phyloP scores from a whole-genome alignment of 2,888 invertebrate genomes.

The Rhabditophanes sp. region DNA sequence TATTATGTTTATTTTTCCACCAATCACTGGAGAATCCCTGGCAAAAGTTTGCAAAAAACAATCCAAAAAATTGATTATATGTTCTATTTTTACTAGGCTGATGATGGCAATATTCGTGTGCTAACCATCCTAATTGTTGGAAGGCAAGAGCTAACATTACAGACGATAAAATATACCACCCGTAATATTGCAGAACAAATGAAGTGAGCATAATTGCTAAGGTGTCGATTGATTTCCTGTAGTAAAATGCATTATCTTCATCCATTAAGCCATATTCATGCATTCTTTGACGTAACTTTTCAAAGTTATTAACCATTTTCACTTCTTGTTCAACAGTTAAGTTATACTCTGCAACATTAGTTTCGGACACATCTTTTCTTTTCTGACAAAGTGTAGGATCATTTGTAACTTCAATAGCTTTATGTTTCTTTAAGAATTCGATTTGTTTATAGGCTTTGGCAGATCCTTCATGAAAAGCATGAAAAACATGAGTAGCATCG shows the following conservation, averaged over 20 bases:
- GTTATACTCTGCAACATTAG: slow-evolving; percentile 32
- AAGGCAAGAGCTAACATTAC: slow-evolving; percentile 29
- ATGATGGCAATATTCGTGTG: slow-evolving; percentile 40
- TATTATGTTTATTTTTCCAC: slow-evolving; percentile 44
- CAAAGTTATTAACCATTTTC: slow-evolving; percentile 33
- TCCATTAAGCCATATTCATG: slow-evolving; percentile 31
- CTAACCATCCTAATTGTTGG: slow-evolving; percentile 43
- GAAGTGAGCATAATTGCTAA: slow-evolving; percentile 19
- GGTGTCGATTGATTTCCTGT: slow-evolving; percentile 20
- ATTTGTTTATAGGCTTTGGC: slow-evolving; percentile 34
- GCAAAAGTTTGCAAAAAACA: slow-evolving; percentile 33
- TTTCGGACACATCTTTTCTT: slow-evolving; percentile 11
- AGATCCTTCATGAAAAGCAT: slow-evolving; percentile 40
- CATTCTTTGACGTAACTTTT: slow-evolving; percentile 25
- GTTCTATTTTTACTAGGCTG: slow-evolving; percentile 27
- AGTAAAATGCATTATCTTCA: slow-evolving; percentile 18
- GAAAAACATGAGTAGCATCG: slow-evolving; percentile 41
- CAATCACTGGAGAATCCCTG: slow-evolving; percentile 40
- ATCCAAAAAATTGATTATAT: slow-evolving; percentile 21
- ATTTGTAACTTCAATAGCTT: slow-evolving; percentile 13
- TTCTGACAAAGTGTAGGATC: slow-evolving; percentile 16
- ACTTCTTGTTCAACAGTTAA: slow-evolving; percentile 33
- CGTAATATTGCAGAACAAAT: slow-evolving; percentile 29
- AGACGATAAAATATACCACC: no score
- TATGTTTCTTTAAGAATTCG: slow-evolving; percentile 14